Evolutionary conservation across 2,797 vertebrate species (phyloP), one percentile per base, ranked within the genome.

Genomic region (Sebastes kiyomatsui): DNA sequence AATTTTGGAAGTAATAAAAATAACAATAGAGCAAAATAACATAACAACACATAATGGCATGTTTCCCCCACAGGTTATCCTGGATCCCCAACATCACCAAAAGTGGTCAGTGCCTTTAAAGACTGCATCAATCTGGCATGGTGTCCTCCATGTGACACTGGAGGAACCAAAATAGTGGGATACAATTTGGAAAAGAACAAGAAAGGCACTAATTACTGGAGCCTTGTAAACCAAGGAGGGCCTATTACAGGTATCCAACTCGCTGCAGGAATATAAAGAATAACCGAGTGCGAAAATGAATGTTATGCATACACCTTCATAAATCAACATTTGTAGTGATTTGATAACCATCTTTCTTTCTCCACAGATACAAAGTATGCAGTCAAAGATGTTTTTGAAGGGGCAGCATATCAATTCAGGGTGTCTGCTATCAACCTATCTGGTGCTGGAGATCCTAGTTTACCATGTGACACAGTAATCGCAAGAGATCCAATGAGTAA

Each of bases 131-230:
- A 93, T 14, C 91, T 98, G 73, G 59, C 91, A 10, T 99, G 98
- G 98, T 82, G 73, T 16, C 79, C 93, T 12, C 98, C 98, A 4
- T 79, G 55, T 79, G 96, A 96, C 83, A 94, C 94, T 0, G 96
- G 97, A 62, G 95, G 94, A 2, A 94, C 95, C 71, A 95, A 88
- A 76, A 95, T 98, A 69, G 71, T 96, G 67, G 97, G 97, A 30
- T 99, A 98, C 79, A 88, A 96, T 0, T 18, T 98, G 66, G 97
- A 99, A 85, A 99, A 97, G 79, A 96, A 97, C 70, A 97, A 97
- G 92, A 97, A 94, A 79, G 97, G 97, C 2, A 97, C 96, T 12
- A 93, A 89, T 77, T 88, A 94, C 49, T 99, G 98, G 98, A 95
- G 90, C 27, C 90, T 96, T 23, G 96, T 96, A 80, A 96, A 96